These are phyloP conservation scores for Acanthis flammea DNA, from an alignment of 2,797 vertebrate genomes.

Conservation along the genomic window DNA sequence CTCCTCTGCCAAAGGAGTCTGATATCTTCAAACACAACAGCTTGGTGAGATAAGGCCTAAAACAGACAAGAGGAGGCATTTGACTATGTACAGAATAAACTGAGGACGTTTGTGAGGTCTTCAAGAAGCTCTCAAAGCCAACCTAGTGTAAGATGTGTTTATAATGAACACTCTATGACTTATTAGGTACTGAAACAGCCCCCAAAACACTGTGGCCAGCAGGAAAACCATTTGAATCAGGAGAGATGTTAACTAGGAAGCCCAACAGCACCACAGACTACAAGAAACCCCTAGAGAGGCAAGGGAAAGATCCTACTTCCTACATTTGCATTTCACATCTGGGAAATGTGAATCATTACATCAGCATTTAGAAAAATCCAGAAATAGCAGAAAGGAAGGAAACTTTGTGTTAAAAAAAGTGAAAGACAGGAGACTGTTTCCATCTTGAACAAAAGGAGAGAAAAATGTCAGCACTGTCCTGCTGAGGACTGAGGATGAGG, in stretches of 20 bases:
- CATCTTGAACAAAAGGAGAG: not conserved
- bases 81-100: not conserved
- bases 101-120: not conserved
- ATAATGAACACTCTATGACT: not conserved
- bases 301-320: not conserved
- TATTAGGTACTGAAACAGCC: not conserved
- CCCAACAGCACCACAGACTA: not conserved
- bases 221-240: not conserved
- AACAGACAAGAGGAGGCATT: not conserved
- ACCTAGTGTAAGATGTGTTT: not conserved
- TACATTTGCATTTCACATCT: slow-evolving; percentile 34
- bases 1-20: not conserved
- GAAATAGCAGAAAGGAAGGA: slow-evolving; percentile 15
- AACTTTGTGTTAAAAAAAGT: not conserved
- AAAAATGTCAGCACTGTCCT: not conserved
- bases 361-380: not conserved
- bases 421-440: not conserved
- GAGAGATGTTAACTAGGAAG: not conserved
- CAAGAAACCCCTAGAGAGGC: not conserved
- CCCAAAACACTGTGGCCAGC: not conserved
- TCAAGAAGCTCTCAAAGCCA: not conserved
- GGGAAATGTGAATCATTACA: not conserved
- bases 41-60: not conserved
- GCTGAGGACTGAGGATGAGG: not conserved
- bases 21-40: not conserved